These are phyloP conservation scores for Manduca sexta DNA, from an alignment of 1,140 invertebrate species.

Conservation along the genomic window DNA sequence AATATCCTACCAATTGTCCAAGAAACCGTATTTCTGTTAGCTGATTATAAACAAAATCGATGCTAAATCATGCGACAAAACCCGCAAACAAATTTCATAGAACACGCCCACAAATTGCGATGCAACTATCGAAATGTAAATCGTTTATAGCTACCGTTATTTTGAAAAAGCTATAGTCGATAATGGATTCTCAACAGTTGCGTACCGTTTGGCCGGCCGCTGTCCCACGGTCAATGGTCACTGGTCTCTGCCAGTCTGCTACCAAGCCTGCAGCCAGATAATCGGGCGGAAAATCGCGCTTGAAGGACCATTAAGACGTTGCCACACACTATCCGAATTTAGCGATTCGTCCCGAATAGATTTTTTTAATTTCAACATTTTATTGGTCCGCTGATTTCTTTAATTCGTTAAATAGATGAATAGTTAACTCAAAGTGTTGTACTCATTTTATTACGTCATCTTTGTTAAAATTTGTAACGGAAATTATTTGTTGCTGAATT, in stretches of 20 bases:
- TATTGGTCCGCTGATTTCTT: no score
- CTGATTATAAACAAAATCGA: no score
- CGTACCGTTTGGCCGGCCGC: constrained; percentile 59
- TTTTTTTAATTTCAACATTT: no score
- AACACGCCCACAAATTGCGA: constrained; percentile 63
- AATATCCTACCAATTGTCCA: no score
- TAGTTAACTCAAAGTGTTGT: no score
- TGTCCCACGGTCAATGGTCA: constrained; percentile 57
- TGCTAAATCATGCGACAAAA: constrained; percentile 26
- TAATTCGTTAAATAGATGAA: no score
- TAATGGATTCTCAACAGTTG: constrained; percentile 62
- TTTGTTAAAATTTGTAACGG: no score
- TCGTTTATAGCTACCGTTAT: constrained; percentile 60
- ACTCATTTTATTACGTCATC: no score
- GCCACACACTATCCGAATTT: constrained; percentile 32
- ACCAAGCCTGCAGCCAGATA: constrained; percentile 24
- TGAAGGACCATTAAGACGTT: constrained; percentile 42
- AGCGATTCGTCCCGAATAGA: no score
- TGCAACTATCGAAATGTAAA: constrained; percentile 64
- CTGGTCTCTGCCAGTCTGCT: constrained; percentile 26
- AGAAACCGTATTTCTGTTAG: no score
- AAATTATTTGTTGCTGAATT: no score
- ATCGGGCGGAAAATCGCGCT: constrained; percentile 47
- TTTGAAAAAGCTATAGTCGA: constrained; percentile 61
- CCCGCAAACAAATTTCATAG: constrained; percentile 61